Conservation (phyloP, 2,888 invertebrate genomes). For the Ceratothoa steindachneri region DNA sequence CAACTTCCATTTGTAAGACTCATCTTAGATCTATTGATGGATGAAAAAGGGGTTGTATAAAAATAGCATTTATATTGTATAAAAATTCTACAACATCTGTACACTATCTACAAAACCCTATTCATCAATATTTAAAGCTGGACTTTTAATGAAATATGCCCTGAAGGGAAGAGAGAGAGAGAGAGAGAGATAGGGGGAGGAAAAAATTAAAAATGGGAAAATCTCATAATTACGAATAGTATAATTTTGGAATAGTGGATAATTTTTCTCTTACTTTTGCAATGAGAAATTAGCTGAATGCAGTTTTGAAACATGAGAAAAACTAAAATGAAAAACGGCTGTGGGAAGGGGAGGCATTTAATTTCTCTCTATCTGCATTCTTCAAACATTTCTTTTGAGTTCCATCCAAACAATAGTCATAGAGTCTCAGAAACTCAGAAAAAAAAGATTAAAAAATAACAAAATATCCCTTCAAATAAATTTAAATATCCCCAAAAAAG, state of each 20-base stretch:
- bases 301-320: no score
- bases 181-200: background rate
- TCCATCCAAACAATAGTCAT: background rate
- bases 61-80: constrained; percentile 45
- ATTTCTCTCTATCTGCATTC: background rate
- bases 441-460: background rate
- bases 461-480: background rate
- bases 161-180: background rate
- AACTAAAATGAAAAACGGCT: no score
- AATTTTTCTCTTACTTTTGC: no score
- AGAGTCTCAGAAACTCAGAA: background rate
- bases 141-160: background rate
- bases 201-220: no score
- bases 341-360: no score
- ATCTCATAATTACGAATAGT: no score
- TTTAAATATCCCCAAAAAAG: background rate
- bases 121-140: constrained; percentile 14
- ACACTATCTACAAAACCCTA: constrained; percentile 46
- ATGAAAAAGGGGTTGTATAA: constrained; percentile 37
- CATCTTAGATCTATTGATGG: constrained; percentile 14
- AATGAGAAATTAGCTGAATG: no score
- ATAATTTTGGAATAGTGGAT: no score
- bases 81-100: constrained; percentile 46
- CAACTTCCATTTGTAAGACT: constrained; percentile 31
- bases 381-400: background rate